phyloP scores from a whole-genome alignment of 2,113 vertebrate species.

The Dendropsophus ebraccatus region DNA sequence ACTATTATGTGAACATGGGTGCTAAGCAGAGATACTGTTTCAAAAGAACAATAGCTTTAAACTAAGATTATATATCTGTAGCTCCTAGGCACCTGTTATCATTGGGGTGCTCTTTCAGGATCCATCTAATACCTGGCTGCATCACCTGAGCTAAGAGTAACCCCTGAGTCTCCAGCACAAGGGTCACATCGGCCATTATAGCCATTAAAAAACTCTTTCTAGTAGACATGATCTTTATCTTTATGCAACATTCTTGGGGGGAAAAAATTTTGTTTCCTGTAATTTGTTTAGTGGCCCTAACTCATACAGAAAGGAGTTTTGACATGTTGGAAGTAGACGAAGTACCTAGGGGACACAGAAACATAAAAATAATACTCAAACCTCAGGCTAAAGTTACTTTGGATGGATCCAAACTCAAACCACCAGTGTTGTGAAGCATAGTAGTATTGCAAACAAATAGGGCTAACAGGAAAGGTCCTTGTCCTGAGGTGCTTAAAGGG shows the following conservation, averaged over 20 bases:
- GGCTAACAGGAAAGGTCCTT: too few species aligned
- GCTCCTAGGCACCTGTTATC: conserved; percentile 55
- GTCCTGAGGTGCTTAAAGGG: too few species aligned
- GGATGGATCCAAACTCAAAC: not conserved
- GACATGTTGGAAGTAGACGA: too few species aligned
- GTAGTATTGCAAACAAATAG: not conserved
- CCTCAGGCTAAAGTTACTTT: not conserved
- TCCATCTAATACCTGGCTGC: not conserved
- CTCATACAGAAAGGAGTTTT: too few species aligned
- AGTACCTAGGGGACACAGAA: too few species aligned
- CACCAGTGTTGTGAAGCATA: not conserved
- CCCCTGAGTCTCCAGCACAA: not conserved
- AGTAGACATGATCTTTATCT: not conserved
- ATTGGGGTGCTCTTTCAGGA: conserved; percentile 35
- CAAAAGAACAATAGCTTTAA: conserved; percentile 65
- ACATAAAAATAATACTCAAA: not conserved
- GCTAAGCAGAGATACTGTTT: conserved; percentile 61
- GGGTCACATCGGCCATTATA: not conserved
- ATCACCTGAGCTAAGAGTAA: conserved; percentile 13
- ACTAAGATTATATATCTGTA: conserved; percentile 55
- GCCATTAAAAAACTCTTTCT: not conserved
- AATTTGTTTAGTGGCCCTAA: too few species aligned
- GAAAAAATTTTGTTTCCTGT: too few species aligned
- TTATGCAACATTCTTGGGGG: too few species aligned
- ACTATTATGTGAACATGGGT: conserved; percentile 74